These are phyloP conservation scores for Elephantulus edwardii DNA, from an alignment of 2,113 vertebrate genomes.

Conservation along the genomic window DNA sequence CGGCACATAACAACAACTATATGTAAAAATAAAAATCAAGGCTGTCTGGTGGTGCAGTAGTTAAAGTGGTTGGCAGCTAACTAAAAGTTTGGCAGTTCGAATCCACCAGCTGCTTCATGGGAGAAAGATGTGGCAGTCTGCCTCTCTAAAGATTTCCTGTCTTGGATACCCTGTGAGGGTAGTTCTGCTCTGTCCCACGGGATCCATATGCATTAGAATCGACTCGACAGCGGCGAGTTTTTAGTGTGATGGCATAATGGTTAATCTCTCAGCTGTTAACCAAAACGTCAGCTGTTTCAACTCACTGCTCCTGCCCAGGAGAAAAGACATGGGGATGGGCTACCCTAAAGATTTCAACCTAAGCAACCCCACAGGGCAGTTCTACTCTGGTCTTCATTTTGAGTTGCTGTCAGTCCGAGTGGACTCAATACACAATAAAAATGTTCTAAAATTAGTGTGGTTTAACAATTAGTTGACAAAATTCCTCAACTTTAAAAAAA, in stretches of 20 bases:
- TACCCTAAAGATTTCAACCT: neutral
- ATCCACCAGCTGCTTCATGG: neutral
- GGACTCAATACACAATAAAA: neutral
- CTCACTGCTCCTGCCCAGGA: too few species aligned
- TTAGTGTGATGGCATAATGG: too few species aligned
- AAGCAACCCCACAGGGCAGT: neutral
- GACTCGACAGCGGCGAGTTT: too few species aligned
- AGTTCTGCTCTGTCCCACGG: too few species aligned
- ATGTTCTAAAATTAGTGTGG: neutral
- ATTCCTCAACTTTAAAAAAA: too few species aligned
- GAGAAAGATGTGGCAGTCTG: neutral
- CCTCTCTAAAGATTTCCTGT: neutral
- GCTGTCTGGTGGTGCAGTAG: neutral
- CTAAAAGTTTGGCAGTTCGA: neutral
- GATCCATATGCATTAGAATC: too few species aligned
- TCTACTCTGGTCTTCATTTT: too few species aligned
- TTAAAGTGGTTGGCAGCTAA: neutral
- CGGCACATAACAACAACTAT: too few species aligned
- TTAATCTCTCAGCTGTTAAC: too few species aligned
- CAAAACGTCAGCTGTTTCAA: too few species aligned
- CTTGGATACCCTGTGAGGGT: too few species aligned
- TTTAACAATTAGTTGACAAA: constrained; percentile 8
- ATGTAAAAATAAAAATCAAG: too few species aligned
- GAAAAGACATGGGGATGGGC: neutral
- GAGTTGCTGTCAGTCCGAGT: neutral